A percentile compares a stretch with the other conserved stretches of the same genome.
Conservation (phyloP, 2,888 invertebrate genomes). For the Synanthedon vespiformis region DNA sequence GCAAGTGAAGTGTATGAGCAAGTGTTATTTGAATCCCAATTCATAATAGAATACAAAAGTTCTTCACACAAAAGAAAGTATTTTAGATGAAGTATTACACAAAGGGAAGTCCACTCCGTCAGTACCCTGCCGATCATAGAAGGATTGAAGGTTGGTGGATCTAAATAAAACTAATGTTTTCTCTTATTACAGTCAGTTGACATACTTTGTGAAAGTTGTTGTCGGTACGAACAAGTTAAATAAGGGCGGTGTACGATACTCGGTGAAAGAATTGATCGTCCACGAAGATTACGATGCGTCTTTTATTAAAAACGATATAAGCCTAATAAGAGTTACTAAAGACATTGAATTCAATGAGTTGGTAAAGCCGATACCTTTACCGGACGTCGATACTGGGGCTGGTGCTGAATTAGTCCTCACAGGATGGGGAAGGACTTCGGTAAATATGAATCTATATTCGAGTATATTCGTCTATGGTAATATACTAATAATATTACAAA, state of each 20-base stretch:
- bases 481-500: too few species aligned
- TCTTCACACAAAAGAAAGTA: too few species aligned
- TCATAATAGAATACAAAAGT: too few species aligned
- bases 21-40: too few species aligned
- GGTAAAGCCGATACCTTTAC: constrained; percentile 42
- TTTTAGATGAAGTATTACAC: too few species aligned
- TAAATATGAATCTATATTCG: constrained; percentile 13
- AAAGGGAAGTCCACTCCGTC: too few species aligned
- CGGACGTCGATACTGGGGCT: constrained; percentile 30
- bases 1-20: too few species aligned
- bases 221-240: constrained; percentile 59
- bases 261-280: constrained; percentile 36
- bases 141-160: too few species aligned
- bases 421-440: constrained; percentile 61
- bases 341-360: constrained; percentile 34
- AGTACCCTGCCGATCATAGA: too few species aligned
- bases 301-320: constrained; percentile 52
- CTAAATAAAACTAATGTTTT: not conserved
- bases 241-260: constrained; percentile 44
- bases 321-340: constrained; percentile 35
- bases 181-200: constrained; percentile 11
- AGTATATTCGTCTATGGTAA: too few species aligned
- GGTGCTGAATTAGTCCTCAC: constrained; percentile 40
- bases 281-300: constrained; percentile 46
- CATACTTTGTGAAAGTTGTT: constrained; percentile 28